Base-by-base conservation (phyloP, 1,140 invertebrate genomes). In the Eufriesea mexicana region DNA sequence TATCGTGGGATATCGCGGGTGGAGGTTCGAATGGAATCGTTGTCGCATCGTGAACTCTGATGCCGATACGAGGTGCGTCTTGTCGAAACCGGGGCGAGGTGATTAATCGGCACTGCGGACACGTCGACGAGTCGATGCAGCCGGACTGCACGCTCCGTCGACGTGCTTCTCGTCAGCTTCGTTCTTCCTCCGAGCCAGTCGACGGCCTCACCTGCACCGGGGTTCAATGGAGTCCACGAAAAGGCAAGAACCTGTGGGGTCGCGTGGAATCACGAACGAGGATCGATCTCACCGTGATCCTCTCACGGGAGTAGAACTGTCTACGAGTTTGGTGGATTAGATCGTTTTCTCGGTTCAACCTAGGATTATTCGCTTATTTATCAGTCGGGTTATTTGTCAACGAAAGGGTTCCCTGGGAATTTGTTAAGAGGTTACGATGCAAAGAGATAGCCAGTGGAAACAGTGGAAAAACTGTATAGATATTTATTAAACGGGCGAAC, bases 61-160 rank as follows among this genome's bases (percentile, higher is more conserved):
- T 28, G 54, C 23, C 14, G 45, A 68, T 70, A 77, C 51, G 47
- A 28, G 80, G 45, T 20, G 64, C 61, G 73, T 84, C 81, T 84
- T 78, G 66, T 87, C 76, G 85, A 87, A 86, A 84, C 61, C 76
- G 81, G 85, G 86, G 71, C 85, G 67, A 67, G 72, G 81, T 84
- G 86, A 87, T 87, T 87, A 86, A 86, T 87, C 86, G 83, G 59
- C 51, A 76, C 55, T 73, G 82, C 85, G 86, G 75, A 87, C 80
- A 86, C 85, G 77, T 73, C 75, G 86, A 83, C 86, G 85, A 87
- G 86, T 84, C 85, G 81, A 84, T 62, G 81, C 86, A 66, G 66
- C 86, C 67, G 84, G 73, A 79, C 70, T 55, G 84, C 75, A 72
- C 66, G 75, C 54, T 78, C 82, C 72, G 72, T 51, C 67, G 47